phyloP scores from a whole-genome alignment of 2,113 vertebrate genomes.

The Ictalurus punctatus region DNA sequence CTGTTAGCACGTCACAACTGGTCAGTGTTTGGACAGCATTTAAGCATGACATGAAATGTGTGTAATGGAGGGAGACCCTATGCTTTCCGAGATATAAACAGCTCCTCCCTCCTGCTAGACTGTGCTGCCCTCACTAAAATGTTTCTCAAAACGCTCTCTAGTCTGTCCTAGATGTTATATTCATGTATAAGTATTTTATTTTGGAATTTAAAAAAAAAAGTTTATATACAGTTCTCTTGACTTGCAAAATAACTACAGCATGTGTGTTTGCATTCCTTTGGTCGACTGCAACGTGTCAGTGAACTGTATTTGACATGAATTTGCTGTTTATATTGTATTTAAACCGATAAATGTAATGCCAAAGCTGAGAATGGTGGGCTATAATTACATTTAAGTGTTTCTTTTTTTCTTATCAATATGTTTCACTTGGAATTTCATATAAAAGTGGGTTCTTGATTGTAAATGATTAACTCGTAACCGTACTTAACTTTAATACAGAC shows the following conservation, averaged over 20 bases:
- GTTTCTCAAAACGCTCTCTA: not conserved
- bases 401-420: not conserved
- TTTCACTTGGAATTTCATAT: not conserved
- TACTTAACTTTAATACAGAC: not conserved
- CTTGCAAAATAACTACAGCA: not conserved
- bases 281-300: not conserved
- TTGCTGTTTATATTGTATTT: not conserved
- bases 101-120: not conserved
- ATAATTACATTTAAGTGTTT: not conserved
- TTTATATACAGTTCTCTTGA: not conserved
- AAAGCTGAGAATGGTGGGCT: not conserved
- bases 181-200: not conserved
- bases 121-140: not conserved
- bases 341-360: not conserved
- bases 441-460: not conserved
- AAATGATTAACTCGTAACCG: not conserved
- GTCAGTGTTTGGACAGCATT: conserved; percentile 2
- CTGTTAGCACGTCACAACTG: conserved; percentile 20
- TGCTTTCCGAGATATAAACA: conserved; percentile 19
- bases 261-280: not conserved
- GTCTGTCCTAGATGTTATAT: not conserved
- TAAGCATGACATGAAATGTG: conserved; percentile 20
- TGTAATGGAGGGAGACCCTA: conserved; percentile 1
- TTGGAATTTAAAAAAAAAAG: not conserved
- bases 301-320: not conserved